phyloP scores from a whole-genome alignment of 1,140 invertebrate species.

The Lordiphosa mommai region DNA sequence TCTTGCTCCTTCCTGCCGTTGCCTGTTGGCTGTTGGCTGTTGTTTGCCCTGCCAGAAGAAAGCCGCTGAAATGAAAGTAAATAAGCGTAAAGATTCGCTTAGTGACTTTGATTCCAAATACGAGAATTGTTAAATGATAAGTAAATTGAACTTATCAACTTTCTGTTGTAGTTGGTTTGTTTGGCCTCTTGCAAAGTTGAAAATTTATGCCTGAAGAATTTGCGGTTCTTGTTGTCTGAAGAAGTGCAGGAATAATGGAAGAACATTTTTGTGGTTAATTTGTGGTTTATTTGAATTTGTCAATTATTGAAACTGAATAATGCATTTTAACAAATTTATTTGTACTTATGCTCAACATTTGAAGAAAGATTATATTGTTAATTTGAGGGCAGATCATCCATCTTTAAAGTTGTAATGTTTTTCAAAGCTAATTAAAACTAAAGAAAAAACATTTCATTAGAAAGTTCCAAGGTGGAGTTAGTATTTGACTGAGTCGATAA shows the following conservation, averaged over 20 bases:
- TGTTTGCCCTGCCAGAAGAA: slow-evolving; percentile 44
- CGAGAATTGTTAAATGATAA: slow-evolving; percentile 59
- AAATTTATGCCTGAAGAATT: slow-evolving; percentile 2
- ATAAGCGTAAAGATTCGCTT: slow-evolving; percentile 74
- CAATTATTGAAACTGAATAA: no score
- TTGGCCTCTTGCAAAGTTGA: neutral
- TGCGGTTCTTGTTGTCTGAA: slow-evolving; percentile 5
- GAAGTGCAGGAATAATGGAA: slow-evolving; percentile 1
- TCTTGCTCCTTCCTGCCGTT: slow-evolving; percentile 2
- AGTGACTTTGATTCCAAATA: slow-evolving; percentile 40
- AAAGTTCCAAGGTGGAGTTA: no score
- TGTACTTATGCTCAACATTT: no score
- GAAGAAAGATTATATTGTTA: no score
- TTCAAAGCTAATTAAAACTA: no score
- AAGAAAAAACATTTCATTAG: no score
- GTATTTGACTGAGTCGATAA: no score
- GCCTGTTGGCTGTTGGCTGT: slow-evolving; percentile 10
- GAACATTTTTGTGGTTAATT: neutral
- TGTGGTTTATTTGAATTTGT: no score
- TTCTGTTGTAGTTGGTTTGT: slow-evolving; percentile 1
- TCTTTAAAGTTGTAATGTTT: no score
- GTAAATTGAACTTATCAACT: slow-evolving; percentile 61
- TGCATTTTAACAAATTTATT: no score
- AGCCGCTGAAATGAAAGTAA: slow-evolving; percentile 62
- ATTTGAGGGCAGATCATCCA: no score